Percentiles rank a stretch among this genome's conserved stretches.
phyloP scores from a whole-genome alignment of 2,113 vertebrate species.

The Podiceps cristatus region DNA sequence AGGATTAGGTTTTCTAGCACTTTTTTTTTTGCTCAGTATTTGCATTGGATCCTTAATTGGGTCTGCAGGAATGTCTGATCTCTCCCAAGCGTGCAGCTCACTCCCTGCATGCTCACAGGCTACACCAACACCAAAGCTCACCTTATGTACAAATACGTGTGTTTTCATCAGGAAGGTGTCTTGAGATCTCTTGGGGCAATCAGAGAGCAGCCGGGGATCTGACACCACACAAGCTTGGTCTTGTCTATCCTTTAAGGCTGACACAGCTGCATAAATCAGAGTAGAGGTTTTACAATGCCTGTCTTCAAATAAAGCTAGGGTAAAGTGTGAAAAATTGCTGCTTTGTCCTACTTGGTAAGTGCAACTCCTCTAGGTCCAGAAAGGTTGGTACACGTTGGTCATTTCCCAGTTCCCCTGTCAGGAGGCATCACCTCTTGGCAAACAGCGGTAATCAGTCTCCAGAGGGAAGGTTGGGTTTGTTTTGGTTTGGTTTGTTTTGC shows the following conservation, averaged over 20 bases:
- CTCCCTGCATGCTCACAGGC: not conserved
- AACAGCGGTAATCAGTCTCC: not conserved
- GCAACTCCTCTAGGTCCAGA: not conserved
- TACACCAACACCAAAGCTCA: not conserved
- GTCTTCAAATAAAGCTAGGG: not conserved
- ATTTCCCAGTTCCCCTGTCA: not conserved
- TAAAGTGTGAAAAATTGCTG: not conserved
- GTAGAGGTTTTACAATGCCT: not conserved
- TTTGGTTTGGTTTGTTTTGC: accelerated
- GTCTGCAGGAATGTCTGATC: not conserved
- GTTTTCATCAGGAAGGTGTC: not conserved
- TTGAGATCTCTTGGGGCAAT: not conserved
- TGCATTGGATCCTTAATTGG: not conserved
- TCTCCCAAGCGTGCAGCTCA: not conserved
- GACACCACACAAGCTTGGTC: accelerated
- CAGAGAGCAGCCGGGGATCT: not conserved
- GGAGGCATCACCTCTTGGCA: not conserved
- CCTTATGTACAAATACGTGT: not conserved
- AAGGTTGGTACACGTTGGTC: not conserved
- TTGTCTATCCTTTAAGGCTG: accelerated
- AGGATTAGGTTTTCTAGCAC: not conserved
- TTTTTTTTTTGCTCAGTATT: not conserved
- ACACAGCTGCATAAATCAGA: not conserved
- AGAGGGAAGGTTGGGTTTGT: not conserved
- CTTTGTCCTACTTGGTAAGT: not conserved